Conservation (phyloP, 2,888 invertebrate species). For the Agriopis leucophaearia region DNA sequence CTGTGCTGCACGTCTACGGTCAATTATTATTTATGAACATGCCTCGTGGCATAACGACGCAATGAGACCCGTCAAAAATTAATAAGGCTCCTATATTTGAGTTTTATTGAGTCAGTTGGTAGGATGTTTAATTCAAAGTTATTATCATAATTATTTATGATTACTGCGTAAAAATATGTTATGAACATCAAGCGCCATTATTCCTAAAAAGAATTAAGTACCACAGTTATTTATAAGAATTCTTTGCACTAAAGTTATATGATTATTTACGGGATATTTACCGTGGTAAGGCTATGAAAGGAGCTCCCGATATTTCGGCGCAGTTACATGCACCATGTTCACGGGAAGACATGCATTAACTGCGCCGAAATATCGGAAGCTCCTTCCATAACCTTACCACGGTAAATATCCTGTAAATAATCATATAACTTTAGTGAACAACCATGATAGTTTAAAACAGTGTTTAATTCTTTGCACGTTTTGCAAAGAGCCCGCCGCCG, state of each 20-base stretch:
- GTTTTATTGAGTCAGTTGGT: conserved; percentile 49
- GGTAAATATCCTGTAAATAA: too few relatives aligned
- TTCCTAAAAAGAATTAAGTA: conserved; percentile 4
- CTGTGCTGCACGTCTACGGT: conserved; percentile 53
- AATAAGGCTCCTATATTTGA: conserved; percentile 36
- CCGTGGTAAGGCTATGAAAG: too few relatives aligned
- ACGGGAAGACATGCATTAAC: too few relatives aligned
- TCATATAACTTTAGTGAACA: too few relatives aligned
- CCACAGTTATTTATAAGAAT: conserved; percentile 4
- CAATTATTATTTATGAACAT: conserved; percentile 48
- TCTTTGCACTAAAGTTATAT: too few relatives aligned
- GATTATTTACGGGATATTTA: too few relatives aligned
- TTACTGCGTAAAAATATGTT: conserved; percentile 7
- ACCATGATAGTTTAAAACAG: too few relatives aligned
- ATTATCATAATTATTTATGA: conserved; percentile 31
- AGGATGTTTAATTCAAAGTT: conserved; percentile 24
- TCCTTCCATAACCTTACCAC: too few relatives aligned
- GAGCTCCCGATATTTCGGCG: too few relatives aligned
- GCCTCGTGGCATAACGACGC: conserved; percentile 43
- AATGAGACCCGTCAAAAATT: conserved; percentile 50
- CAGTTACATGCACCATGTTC: too few relatives aligned
- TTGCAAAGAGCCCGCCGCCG: conserved; percentile 27
- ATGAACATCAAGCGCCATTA: not conserved
- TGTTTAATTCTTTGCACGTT: conserved; percentile 20
- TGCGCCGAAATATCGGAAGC: too few relatives aligned